These are phyloP conservation scores for Aporophyla nigra DNA, from an alignment of 2,888 invertebrate species.

Conservation along the genomic window DNA sequence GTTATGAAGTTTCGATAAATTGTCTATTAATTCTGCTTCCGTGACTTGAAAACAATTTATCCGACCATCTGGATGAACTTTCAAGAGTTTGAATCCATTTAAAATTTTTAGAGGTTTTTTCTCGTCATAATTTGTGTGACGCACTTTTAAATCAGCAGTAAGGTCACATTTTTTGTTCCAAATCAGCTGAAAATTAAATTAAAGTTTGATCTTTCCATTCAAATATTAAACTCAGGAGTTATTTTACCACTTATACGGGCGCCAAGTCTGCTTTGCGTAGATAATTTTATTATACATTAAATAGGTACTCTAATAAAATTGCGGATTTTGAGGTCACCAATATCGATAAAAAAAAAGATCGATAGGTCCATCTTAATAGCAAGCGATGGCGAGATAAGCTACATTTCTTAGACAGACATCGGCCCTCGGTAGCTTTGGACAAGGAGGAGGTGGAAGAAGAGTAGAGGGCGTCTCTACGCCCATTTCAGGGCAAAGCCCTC, in stretches of 20 bases:
- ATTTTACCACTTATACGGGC: too few relatives aligned
- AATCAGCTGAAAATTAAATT: background rate
- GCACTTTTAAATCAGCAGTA: conserved; percentile 2
- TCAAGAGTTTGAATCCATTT: conserved; percentile 2
- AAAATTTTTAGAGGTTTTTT: background rate
- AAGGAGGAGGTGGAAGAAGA: background rate
- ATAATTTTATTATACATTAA: background rate
- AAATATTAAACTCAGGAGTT: background rate
- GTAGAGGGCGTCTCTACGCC: too few relatives aligned
- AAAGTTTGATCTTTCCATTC: background rate
- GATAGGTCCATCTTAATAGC: too few relatives aligned
- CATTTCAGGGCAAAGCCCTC: too few relatives aligned
- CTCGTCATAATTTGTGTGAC: background rate
- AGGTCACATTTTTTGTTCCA: background rate
- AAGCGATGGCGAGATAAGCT: too few relatives aligned
- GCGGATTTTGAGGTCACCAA: background rate
- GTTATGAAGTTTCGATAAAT: conserved; percentile 27
- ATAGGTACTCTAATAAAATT: background rate
- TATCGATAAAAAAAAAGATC: background rate
- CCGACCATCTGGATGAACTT: conserved; percentile 14
- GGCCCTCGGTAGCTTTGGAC: too few relatives aligned
- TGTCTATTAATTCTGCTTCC: conserved; percentile 26
- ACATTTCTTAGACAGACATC: too few relatives aligned
- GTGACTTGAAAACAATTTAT: conserved; percentile 34
- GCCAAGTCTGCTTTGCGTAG: background rate